Evolutionary conservation across 2,113 vertebrate species (phyloP).

Genomic region (Nothocercus nigrocapillus): DNA sequence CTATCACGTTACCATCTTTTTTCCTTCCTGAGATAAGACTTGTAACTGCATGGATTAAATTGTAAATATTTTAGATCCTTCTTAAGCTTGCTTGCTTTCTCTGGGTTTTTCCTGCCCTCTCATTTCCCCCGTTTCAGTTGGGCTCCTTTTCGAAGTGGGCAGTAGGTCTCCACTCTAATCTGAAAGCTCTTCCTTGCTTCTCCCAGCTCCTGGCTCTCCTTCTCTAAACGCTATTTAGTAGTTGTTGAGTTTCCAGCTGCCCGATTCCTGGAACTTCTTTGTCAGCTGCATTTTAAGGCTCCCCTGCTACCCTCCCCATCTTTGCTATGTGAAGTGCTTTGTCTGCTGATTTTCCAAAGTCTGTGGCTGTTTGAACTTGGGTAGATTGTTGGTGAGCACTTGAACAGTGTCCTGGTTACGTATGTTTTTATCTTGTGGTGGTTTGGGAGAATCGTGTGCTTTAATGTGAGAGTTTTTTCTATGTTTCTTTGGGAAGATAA

Average conservation of each 20-base stretch:
- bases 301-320: background rate
- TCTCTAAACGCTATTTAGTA: background rate
- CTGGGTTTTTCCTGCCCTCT: background rate
- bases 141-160: background rate
- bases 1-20: background rate
- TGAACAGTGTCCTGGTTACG: background rate
- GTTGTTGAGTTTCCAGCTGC: background rate
- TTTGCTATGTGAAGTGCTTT: background rate
- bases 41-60: background rate
- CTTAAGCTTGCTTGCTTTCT: background rate
- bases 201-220: background rate
- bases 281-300: rapidly evolving
- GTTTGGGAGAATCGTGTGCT: background rate
- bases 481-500: background rate
- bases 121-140: background rate
- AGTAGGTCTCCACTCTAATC: background rate
- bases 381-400: background rate
- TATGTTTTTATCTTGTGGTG: background rate
- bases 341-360: background rate
- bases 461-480: background rate
- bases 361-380: background rate
- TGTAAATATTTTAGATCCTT: background rate
- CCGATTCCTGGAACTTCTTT: background rate
- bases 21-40: background rate
- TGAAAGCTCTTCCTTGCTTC: background rate